Base-by-base conservation (phyloP, 2,797 vertebrate genomes). In the Mareca strepera region DNA sequence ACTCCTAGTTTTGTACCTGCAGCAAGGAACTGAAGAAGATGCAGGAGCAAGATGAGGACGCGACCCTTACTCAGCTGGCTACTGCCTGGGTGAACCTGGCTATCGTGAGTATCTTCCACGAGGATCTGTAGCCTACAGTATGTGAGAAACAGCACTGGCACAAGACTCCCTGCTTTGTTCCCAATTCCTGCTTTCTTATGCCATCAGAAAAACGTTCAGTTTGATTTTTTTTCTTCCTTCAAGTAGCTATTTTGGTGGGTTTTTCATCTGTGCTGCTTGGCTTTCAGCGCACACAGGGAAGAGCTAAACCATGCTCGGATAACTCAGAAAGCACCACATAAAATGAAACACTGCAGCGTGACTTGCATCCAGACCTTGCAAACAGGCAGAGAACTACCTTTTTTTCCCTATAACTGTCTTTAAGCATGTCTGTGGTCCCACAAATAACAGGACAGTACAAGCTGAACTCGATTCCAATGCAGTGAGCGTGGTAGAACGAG, bases 11-110 rank as follows among this genome's bases (percentile, higher is more conserved):
- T 46, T 68, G 31, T n/a, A 35, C 37, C 35, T 43, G 62, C 96
- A 99, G 99, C 90, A 99, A 99, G 94, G 99, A 99, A 84, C 98
- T 99, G 82, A 99, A 99, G 96, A 99, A 98, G 91, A 99, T 99
- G 99, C 99, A 99, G 95, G 99, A 99, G 82, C 98, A 98, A 86
- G 99, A 99, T 3, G 99, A 99, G 91, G 99, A 99, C 2, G 98
- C 99, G 0, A 99, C 99, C 3, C 97, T 99, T 23, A 99, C 99
- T 9, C 99, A 99, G 98, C 97, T 99, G 86, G 98, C 99, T 29
- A 99, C 99, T 1, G 99, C 99, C 84, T 99, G 99, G 99, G 99
- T 99, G 94, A 99, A 98, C 95, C 98, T 99, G 76, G 98, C 99
- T 4, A 67, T 98, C 90, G 99, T 99, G 94, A 98, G 99, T 88